These are phyloP conservation scores for Nymphalis polychloros DNA, from an alignment of 2,888 invertebrate genomes.

Conservation along the genomic window DNA sequence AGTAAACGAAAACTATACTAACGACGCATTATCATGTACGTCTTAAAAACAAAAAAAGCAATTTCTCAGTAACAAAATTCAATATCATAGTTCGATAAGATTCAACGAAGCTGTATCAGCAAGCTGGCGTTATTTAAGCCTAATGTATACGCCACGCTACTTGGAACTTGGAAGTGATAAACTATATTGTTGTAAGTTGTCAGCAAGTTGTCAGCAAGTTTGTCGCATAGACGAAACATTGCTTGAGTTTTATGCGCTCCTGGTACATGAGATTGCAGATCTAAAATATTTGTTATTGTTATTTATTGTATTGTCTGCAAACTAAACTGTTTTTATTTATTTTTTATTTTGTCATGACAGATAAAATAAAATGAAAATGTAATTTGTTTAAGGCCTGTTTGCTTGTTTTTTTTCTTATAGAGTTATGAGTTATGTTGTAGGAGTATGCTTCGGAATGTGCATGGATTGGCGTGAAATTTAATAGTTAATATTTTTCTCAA, in stretches of 20 bases:
- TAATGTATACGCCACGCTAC: constrained; percentile 27
- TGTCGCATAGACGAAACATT: constrained; percentile 23
- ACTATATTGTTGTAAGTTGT: constrained; percentile 9
- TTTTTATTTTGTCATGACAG: too few species aligned
- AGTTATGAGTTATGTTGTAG: too few species aligned
- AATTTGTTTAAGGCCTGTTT: too few species aligned
- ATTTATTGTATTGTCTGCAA: too few species aligned
- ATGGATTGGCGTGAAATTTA: too few species aligned
- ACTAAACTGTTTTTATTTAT: too few species aligned
- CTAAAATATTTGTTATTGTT: not conserved
- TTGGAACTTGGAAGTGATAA: constrained; percentile 38
- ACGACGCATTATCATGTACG: not conserved
- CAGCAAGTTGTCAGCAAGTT: constrained; percentile 22
- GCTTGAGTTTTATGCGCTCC: constrained; percentile 3
- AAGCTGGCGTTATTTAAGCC: constrained; percentile 27
- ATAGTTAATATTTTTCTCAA: too few species aligned
- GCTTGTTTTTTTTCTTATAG: too few species aligned
- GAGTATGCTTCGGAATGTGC: too few species aligned
- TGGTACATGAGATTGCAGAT: not conserved
- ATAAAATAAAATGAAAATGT: too few species aligned
- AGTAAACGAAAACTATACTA: not conserved
- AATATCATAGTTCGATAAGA: constrained; percentile 27
- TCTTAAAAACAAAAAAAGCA: not conserved
- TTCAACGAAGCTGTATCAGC: constrained; percentile 33
- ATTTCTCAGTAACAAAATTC: constrained; percentile 22